A percentile compares a stretch with the other conserved stretches of the same genome.
These are phyloP conservation scores for Gambusia holbrooki DNA, from an alignment of 2,113 vertebrate species.

Conservation along the genomic window DNA sequence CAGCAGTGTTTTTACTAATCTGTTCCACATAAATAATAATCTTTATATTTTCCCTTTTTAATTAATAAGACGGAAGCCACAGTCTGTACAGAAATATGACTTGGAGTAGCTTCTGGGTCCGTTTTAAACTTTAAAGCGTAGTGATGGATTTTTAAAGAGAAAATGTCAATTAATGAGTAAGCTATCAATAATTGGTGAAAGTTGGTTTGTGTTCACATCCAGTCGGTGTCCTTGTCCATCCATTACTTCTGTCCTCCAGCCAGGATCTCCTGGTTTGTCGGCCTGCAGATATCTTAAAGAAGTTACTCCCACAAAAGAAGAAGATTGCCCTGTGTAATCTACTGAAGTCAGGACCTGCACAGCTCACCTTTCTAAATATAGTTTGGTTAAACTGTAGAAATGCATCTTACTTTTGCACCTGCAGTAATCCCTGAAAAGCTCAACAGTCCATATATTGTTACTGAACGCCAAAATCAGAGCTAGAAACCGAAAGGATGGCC, in stretches of 20 bases:
- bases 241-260: constrained; percentile 8
- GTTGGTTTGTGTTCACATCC: background rate
- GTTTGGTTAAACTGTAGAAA: constrained; percentile 58
- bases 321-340: constrained; percentile 53
- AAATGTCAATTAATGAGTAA: too few species aligned
- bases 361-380: constrained; percentile 64
- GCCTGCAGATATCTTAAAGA: constrained; percentile 18
- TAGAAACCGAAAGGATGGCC: constrained; percentile 14
- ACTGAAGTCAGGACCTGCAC: constrained; percentile 23
- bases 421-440: constrained; percentile 42
- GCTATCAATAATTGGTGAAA: background rate
- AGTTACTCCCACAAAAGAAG: constrained; percentile 5
- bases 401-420: constrained; percentile 31
- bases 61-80: background rate
- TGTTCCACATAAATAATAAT: background rate
- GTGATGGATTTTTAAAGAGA: too few species aligned
- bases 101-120: too few species aligned
- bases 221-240: background rate
- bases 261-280: constrained; percentile 14
- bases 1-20: background rate
- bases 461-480: constrained; percentile 18
- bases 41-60: background rate
- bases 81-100: background rate
- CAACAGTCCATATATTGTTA: constrained; percentile 48
- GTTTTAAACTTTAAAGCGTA: too few species aligned